These are phyloP conservation scores for Pogonocherus hispidulus DNA, from an alignment of 2,888 invertebrate genomes.

Conservation along the genomic window DNA sequence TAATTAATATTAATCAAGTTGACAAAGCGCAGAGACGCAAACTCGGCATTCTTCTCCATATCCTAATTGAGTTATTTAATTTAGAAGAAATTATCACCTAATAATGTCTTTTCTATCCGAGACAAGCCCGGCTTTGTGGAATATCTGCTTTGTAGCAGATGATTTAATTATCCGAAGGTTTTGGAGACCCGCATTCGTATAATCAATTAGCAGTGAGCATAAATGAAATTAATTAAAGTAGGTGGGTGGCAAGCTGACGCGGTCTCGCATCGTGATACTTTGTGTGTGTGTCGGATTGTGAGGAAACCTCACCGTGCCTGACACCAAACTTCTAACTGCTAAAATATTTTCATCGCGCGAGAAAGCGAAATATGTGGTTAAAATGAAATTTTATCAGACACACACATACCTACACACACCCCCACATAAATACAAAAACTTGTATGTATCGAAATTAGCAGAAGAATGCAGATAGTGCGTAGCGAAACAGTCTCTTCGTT, in stretches of 20 bases:
- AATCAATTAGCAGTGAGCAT: constrained; percentile 27
- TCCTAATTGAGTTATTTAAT: constrained; percentile 9
- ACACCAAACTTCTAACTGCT: no score
- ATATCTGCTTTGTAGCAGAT: constrained; percentile 23
- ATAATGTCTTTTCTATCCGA: constrained; percentile 7
- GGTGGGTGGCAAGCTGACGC: background rate
- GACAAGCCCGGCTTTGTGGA: constrained; percentile 2
- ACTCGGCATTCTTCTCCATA: background rate
- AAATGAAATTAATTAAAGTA: constrained; percentile 27
- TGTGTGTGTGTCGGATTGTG: constrained; percentile 1
- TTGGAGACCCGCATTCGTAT: constrained; percentile 12
- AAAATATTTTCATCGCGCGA: no score
- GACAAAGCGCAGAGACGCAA: background rate
- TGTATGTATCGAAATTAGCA: no score
- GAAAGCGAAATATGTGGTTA: no score
- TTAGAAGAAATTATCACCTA: constrained; percentile 12
- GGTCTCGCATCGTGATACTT: constrained; percentile 13
- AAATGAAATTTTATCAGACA: no score
- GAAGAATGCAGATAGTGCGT: no score
- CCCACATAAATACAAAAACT: no score
- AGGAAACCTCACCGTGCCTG: background rate
- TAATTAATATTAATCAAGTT: background rate
- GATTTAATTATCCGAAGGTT: constrained; percentile 27
- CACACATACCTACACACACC: no score
- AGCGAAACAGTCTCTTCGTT: no score